Evolutionary conservation across 1,140 invertebrate species (phyloP).

Genomic region (Temnothorax curvispinosus): DNA sequence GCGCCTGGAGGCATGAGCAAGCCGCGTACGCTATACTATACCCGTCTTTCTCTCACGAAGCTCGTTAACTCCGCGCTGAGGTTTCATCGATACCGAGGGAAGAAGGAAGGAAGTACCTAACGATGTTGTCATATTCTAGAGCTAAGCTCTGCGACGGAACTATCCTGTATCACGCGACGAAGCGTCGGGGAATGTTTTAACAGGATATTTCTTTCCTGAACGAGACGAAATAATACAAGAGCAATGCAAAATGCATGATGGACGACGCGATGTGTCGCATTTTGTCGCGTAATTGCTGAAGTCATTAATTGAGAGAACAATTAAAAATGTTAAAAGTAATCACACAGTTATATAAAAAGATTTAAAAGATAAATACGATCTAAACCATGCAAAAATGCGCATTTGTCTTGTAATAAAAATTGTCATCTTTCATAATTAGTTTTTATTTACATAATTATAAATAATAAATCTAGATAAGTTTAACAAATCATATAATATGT

Average conservation of each 20-base stretch:
- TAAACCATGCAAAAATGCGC: background rate
- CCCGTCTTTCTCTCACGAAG: slow-evolving; percentile 52
- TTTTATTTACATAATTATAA: background rate
- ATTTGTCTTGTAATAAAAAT: background rate
- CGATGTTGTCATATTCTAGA: slow-evolving; percentile 44
- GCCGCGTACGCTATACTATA: background rate
- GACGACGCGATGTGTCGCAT: background rate
- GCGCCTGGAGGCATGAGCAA: slow-evolving; percentile 64
- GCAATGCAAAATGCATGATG: background rate
- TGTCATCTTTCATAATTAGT: background rate
- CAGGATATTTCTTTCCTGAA: background rate
- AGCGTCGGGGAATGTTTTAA: slow-evolving; percentile 7
- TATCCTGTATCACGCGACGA: slow-evolving; percentile 23
- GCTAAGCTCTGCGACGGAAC: background rate
- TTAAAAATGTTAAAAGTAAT: background rate
- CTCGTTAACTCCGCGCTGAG: slow-evolving; percentile 67
- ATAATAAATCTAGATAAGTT: slow-evolving; percentile 8
- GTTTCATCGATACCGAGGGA: slow-evolving; percentile 57
- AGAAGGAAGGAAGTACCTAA: slow-evolving; percentile 51
- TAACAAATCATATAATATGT: background rate
- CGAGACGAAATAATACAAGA: slow-evolving; percentile 3
- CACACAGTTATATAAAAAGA: background rate
- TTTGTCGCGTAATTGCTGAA: background rate
- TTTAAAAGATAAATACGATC: background rate
- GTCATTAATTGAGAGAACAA: background rate